Evolutionary conservation across 1,140 invertebrate genomes (phyloP).

Genomic region (Solen grandis): DNA sequence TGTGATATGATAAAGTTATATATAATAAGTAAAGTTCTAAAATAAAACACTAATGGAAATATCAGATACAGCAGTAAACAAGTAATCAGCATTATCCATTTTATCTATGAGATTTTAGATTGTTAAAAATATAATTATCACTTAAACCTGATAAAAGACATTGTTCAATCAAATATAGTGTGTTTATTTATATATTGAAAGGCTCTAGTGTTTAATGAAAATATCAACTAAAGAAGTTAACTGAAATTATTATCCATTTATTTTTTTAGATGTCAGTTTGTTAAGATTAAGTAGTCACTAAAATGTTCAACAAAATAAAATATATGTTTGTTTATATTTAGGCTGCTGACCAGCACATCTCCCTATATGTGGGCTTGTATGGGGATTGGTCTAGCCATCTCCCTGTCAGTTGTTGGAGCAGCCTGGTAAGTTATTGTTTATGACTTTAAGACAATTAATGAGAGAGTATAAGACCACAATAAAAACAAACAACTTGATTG

Average conservation of each 20-base stretch:
- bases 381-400: constrained; percentile 95
- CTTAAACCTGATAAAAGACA: neutral
- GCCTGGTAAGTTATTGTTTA: constrained; percentile 91
- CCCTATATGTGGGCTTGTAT: constrained; percentile 97
- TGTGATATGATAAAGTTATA: too few species aligned
- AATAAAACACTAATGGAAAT: too few species aligned
- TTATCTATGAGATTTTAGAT: too few species aligned
- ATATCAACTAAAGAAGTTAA: neutral
- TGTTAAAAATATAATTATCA: too few species aligned
- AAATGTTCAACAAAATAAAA: too few species aligned
- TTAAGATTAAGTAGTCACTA: too few species aligned
- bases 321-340: constrained; percentile 55
- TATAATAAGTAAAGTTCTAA: too few species aligned
- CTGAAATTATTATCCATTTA: neutral
- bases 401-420: constrained; percentile 97
- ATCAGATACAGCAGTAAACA: too few species aligned
- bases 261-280: neutral
- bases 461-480: too few species aligned
- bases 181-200: neutral
- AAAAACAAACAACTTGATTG: too few species aligned
- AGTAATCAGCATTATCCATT: too few species aligned
- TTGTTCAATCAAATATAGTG: constrained; percentile 1
- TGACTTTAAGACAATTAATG: too few species aligned
- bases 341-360: constrained; percentile 89
- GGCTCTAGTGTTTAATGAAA: neutral